Percentiles rank a stretch among this genome's conserved stretches.
phyloP scores from a whole-genome alignment of 2,797 vertebrate species.

The Hyperoplus immaculatus region DNA sequence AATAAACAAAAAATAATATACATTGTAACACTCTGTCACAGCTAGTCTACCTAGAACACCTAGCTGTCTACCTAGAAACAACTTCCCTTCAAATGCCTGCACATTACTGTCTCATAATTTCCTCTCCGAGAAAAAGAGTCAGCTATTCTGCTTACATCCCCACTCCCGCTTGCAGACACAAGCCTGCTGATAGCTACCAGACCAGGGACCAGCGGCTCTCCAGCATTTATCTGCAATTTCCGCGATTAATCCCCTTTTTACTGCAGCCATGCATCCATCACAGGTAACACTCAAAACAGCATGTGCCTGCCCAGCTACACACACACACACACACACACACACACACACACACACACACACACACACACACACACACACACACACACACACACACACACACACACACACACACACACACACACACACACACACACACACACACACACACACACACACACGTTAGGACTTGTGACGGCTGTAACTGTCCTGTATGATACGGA shows the following conservation, averaged over 20 bases:
- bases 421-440: constrained; percentile 49
- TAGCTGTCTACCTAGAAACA: constrained; percentile 51
- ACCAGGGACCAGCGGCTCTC: constrained; percentile 58
- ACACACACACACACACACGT: constrained; percentile 53
- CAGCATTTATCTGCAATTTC: constrained; percentile 80
- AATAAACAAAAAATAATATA: not conserved
- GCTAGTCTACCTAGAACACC: constrained; percentile 42
- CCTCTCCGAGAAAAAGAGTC: constrained; percentile 65
- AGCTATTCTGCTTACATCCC: constrained; percentile 63
- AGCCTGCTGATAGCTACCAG: constrained; percentile 73
- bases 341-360: constrained; percentile 43
- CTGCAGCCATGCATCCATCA: constrained; percentile 75
- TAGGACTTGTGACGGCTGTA: constrained; percentile 43
- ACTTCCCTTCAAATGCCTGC: constrained; percentile 65
- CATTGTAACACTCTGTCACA: constrained; percentile 17
- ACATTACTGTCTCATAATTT: constrained; percentile 68
- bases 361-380: constrained; percentile 43
- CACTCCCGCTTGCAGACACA: constrained; percentile 66
- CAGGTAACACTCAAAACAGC: constrained; percentile 55
- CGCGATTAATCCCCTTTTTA: constrained; percentile 77
- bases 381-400: constrained; percentile 57
- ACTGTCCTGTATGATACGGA: constrained; percentile 33
- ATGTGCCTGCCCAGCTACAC: constrained; percentile 61
- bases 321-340: constrained; percentile 41
- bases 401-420: constrained; percentile 17